phyloP scores from a whole-genome alignment of 2,113 vertebrate genomes.

The Phyllostomus hastatus region DNA sequence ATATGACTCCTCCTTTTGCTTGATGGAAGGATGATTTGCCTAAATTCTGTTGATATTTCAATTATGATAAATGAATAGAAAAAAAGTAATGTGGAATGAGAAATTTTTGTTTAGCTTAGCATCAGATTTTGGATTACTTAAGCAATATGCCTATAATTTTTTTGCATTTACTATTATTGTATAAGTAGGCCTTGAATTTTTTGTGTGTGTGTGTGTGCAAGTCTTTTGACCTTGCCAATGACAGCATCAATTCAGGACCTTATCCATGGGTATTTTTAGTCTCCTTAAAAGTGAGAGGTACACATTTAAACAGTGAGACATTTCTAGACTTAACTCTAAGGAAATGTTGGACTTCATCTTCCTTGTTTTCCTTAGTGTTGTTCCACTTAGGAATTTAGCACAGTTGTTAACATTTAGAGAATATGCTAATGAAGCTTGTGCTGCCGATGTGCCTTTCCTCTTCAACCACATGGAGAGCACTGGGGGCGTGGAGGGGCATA shows the following conservation, averaged over 20 bases:
- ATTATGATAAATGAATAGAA: neutral
- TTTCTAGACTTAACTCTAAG: neutral
- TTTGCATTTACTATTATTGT: neutral
- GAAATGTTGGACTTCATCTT: neutral
- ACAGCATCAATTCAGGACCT: neutral
- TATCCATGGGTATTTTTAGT: neutral
- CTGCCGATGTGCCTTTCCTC: neutral
- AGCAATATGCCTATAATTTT: neutral
- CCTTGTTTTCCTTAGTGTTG: neutral
- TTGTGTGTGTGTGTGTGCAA: neutral
- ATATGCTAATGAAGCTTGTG: neutral
- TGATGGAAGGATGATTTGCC: neutral
- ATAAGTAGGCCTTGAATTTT: neutral
- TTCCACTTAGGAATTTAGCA: neutral
- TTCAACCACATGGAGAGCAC: neutral
- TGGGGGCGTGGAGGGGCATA: neutral
- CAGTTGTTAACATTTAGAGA: neutral
- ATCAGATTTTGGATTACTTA: neutral
- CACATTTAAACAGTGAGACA: neutral
- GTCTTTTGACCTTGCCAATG: neutral
- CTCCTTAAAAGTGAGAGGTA: neutral
- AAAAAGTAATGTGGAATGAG: neutral
- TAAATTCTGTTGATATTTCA: neutral
- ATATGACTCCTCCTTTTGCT: neutral
- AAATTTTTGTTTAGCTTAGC: neutral